Conservation (phyloP, 2,113 vertebrate species). For the Neomonachus schauinslandi region DNA sequence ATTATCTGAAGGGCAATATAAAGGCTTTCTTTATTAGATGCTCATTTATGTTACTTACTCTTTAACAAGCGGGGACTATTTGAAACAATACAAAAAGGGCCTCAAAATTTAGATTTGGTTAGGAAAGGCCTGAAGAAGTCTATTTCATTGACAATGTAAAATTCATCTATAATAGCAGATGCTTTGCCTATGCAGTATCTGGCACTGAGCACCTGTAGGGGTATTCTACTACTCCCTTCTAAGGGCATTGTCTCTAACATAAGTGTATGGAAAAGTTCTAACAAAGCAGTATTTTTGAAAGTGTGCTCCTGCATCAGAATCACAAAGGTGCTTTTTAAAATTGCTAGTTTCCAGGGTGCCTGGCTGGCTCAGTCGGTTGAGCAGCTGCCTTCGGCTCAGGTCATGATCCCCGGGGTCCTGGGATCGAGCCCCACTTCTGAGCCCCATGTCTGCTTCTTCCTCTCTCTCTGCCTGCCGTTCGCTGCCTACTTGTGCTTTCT, state of each 20-base stretch:
- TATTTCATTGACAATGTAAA: background rate
- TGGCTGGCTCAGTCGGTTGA: too few species aligned
- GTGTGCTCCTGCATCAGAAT: background rate
- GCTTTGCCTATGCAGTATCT: background rate
- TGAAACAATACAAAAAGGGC: background rate
- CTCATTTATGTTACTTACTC: background rate
- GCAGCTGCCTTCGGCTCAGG: too few species aligned
- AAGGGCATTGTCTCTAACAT: background rate
- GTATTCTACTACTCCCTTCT: background rate
- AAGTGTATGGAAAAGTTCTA: background rate
- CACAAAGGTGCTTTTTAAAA: background rate
- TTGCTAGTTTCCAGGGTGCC: background rate
- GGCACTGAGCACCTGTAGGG: background rate
- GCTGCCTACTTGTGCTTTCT: too few species aligned
- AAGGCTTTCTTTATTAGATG: background rate
- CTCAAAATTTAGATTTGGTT: conserved; percentile 1
- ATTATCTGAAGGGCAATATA: background rate
- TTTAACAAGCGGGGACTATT: background rate
- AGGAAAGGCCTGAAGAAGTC: background rate
- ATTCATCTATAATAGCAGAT: background rate
- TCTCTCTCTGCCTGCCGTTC: too few species aligned
- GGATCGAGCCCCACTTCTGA: too few species aligned
- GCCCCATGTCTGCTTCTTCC: too few species aligned
- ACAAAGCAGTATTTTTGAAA: background rate
- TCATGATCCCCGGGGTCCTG: too few species aligned